Evolutionary conservation across 2,113 vertebrate species (phyloP).

Genomic region (Pandion haliaetus): DNA sequence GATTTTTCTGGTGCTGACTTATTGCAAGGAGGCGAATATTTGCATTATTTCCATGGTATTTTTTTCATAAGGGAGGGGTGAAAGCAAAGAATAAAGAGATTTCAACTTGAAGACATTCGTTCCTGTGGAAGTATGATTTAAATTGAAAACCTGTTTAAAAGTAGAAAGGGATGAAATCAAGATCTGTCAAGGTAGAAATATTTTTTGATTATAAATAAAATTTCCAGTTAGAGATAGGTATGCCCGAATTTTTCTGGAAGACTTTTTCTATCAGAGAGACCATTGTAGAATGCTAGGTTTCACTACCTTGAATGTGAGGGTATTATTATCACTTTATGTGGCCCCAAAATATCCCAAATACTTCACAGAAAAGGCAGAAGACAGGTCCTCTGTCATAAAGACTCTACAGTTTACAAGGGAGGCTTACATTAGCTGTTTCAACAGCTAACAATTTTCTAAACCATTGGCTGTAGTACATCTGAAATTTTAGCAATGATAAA

Average conservation of each 20-base stretch:
- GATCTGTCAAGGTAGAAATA: not conserved
- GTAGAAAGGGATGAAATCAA: not conserved
- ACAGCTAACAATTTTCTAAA: not conserved
- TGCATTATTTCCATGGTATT: not conserved
- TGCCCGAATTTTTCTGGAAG: not conserved
- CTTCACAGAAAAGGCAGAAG: not conserved
- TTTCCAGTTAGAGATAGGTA: not conserved
- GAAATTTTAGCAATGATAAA: not conserved
- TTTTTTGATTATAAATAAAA: not conserved
- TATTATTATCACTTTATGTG: not conserved
- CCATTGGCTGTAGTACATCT: not conserved
- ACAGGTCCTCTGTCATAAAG: not conserved
- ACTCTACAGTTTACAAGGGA: not conserved
- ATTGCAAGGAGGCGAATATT: not conserved
- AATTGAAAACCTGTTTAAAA: not conserved
- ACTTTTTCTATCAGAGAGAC: not conserved
- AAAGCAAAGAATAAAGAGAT: not conserved
- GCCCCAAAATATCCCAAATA: not conserved
- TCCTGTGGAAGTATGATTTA: not conserved
- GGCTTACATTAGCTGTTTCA: not conserved
- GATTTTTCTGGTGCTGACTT: conserved; percentile 41
- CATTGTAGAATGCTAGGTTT: not conserved
- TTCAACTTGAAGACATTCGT: not conserved
- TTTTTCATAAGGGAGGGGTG: not conserved
- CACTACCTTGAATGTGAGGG: not conserved